These are phyloP conservation scores for Sceloporus undulatus DNA, from an alignment of 2,113 vertebrate genomes.

Conservation along the genomic window DNA sequence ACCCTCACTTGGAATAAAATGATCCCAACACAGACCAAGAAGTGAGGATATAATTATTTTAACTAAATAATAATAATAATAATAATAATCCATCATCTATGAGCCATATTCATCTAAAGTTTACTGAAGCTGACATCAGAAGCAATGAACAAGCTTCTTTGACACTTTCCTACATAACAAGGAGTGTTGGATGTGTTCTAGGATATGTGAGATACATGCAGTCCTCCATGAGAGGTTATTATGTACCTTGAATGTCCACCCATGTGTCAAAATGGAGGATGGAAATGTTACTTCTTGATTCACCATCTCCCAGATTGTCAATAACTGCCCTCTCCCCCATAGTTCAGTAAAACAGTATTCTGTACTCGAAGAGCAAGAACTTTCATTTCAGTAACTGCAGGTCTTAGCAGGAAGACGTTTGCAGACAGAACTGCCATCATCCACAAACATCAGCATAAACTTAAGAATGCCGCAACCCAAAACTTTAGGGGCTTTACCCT, in stretches of 20 bases:
- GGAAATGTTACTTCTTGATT: not conserved
- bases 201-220: not conserved
- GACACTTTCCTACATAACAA: not conserved
- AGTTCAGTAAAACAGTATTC: too few relatives aligned
- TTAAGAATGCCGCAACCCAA: too few relatives aligned
- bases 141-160: not conserved
- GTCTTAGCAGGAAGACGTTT: too few relatives aligned
- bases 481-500: too few relatives aligned
- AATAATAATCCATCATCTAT: not conserved
- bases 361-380: too few relatives aligned
- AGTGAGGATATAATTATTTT: conserved; percentile 10
- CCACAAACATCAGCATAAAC: too few relatives aligned
- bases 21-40: conserved; percentile 28
- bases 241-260: not conserved
- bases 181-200: not conserved
- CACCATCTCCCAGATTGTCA: not conserved
- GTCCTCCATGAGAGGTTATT: not conserved
- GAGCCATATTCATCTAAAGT: not conserved
- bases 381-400: too few relatives aligned
- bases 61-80: not conserved
- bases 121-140: not conserved
- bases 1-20: conserved; percentile 16
- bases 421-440: too few relatives aligned
- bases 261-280: not conserved
- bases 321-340: too few relatives aligned